These are phyloP conservation scores for Meles meles DNA, from an alignment of 2,113 vertebrate species.

Conservation along the genomic window DNA sequence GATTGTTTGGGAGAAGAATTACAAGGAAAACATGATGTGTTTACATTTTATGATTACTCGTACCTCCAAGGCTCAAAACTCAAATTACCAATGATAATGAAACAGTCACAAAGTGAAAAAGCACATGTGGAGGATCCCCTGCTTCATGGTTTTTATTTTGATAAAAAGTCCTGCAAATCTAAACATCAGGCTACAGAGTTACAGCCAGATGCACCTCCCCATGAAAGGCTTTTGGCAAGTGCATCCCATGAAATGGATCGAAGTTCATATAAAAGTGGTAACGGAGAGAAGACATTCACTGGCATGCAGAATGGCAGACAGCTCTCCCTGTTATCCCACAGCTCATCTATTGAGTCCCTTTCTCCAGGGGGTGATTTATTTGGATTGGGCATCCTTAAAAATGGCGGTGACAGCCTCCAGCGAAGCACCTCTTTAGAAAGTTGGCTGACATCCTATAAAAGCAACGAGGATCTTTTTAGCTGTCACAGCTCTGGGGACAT, in stretches of 20 bases:
- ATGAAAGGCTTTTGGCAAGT: slow-evolving; percentile 71
- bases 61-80: slow-evolving; percentile 86
- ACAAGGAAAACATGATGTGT: slow-evolving; percentile 81
- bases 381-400: slow-evolving; percentile 85
- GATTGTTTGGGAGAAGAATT: slow-evolving; percentile 78
- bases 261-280: slow-evolving; percentile 64
- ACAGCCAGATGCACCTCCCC: slow-evolving; percentile 70
- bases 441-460: slow-evolving; percentile 88
- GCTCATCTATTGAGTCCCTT: slow-evolving; percentile 94
- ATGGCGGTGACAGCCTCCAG: slow-evolving; percentile 85
- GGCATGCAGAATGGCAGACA: slow-evolving; percentile 71
- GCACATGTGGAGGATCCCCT: slow-evolving; percentile 79
- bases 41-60: slow-evolving; percentile 88
- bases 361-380: slow-evolving; percentile 90
- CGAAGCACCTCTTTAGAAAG: slow-evolving; percentile 93
- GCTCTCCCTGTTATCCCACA: slow-evolving; percentile 82
- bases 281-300: slow-evolving; percentile 74
- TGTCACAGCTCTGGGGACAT: slow-evolving; percentile 87
- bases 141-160: slow-evolving; percentile 82
- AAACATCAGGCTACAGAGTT: slow-evolving; percentile 82
- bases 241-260: slow-evolving; percentile 71
- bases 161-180: slow-evolving; percentile 86
- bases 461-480: slow-evolving; percentile 87
- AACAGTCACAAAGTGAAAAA: slow-evolving; percentile 79
- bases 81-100: slow-evolving; percentile 82